Base-by-base conservation (phyloP, 2,113 vertebrate species). In the Hypocryptadius cinnamomeus region DNA sequence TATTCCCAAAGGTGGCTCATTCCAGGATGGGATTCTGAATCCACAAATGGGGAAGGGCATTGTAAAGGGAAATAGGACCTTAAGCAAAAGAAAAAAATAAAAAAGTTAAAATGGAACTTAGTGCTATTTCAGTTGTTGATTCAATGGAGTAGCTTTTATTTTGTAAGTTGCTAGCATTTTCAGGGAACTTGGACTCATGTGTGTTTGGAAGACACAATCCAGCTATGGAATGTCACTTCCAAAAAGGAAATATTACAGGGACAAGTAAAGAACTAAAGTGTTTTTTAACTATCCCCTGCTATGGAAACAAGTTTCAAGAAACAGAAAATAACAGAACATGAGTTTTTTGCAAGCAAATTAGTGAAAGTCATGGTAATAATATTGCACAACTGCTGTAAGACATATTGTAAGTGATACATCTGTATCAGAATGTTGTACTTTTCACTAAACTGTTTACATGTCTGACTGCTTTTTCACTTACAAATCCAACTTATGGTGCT, bases 221-320 rank as follows among this genome's bases (percentile, higher is more conserved):
- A 82, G 66, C 68, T 80, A 56, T 53, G 31, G 61, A 92, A 83
- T 69, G 57, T 37, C 27, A 53, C 48, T 88, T 87, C 53, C 56
- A 71, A 71, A 93, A 91, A 56, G 14, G 28, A 91, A 87, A 70
- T 69, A 60, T 21, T 83, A 31, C 27, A 57, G 71, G 40, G 25
- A 30, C 30, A 94, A 64, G 12, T 83, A 88, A 91, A 93, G 93
- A 35, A 40, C 53, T 72, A 21, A 93, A 69, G 24, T 71, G 39
- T 2, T 61, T 88, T 89, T 78, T n/a, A 81, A 56, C 35, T 39
- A 64, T 19, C 21, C 68, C 37, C 13, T 89, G 44, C 42, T 73
- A 64, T 45, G 23, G 56, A 89, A 89, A 81, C 3, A 19, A 72
- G 63, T 95, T 95, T 89, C 22, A 89, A 93, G 90, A 65, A 92